Percentiles rank a stretch among this genome's conserved stretches.
Conservation (phyloP, 2,113 vertebrate species). For the Hyperopisus bebe region DNA sequence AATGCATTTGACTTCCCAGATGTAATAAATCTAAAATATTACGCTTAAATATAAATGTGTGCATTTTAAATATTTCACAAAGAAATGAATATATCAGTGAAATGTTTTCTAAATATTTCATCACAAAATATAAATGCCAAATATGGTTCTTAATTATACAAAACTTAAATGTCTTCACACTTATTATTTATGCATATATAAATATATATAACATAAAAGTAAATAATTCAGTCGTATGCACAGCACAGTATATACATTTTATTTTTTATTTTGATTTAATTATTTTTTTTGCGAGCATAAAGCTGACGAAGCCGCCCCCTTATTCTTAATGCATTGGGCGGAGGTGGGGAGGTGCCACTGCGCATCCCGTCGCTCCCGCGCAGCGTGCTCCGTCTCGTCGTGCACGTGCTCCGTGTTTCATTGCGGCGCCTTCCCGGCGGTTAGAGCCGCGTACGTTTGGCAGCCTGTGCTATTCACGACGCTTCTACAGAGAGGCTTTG, state of each 20-base stretch:
- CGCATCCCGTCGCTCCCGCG: not conserved
- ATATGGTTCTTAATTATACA: not conserved
- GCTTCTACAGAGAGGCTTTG: not conserved
- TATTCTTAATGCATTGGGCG: not conserved
- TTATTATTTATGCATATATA: not conserved
- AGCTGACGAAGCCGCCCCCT: not conserved
- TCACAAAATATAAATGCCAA: not conserved
- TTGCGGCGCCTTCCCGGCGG: not conserved
- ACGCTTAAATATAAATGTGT: not conserved
- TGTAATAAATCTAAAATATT: not conserved
- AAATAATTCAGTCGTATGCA: not conserved
- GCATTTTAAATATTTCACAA: not conserved
- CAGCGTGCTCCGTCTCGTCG: not conserved
- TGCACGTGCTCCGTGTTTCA: not conserved
- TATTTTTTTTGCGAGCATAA: not conserved
- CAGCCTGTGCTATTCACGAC: not conserved
- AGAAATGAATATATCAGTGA: not conserved
- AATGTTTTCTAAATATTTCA: constrained; percentile 7
- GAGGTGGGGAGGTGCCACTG: not conserved
- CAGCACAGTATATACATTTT: not conserved
- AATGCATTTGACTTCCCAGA: not conserved
- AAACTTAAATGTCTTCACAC: not conserved
- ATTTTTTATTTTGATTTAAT: not conserved
- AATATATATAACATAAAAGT: not conserved
- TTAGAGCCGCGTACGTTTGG: not conserved